Percentiles rank a stretch among this genome's conserved stretches.
phyloP scores from a whole-genome alignment of 2,888 invertebrate species.

The Creontiades dilutus region DNA sequence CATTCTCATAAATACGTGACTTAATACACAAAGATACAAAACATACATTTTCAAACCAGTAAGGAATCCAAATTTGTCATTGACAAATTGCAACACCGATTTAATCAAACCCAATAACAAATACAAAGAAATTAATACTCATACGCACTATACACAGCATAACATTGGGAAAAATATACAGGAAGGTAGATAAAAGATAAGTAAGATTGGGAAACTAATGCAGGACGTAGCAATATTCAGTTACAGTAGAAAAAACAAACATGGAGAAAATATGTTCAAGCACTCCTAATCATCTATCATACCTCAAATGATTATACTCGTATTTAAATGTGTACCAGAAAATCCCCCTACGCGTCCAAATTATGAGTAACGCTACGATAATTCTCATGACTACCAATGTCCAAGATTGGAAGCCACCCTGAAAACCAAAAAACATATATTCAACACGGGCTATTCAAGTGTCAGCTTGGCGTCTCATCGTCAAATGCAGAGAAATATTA shows the following conservation, averaged over 20 bases:
- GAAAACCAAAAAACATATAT: constrained; percentile 25
- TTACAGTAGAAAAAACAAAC: constrained; percentile 2
- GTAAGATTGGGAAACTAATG: background rate
- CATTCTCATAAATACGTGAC: background rate
- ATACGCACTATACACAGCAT: constrained; percentile 9
- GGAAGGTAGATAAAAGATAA: background rate
- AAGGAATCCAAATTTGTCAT: background rate
- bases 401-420: constrained; percentile 26
- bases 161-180: background rate
- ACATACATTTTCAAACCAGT: background rate
- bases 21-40: background rate
- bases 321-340: constrained; percentile 17
- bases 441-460: background rate
- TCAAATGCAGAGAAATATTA: background rate
- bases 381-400: constrained; percentile 30
- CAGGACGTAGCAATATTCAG: background rate
- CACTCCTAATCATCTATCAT: constrained; percentile 3
- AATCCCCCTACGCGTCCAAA: constrained; percentile 18
- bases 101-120: background rate
- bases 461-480: background rate
- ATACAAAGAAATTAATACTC: background rate
- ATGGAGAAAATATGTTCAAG: background rate
- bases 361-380: constrained; percentile 15
- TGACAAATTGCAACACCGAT: background rate
- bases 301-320: background rate